Evolutionary conservation across 2,797 vertebrate genomes (phyloP), one percentile per base, ranked within the genome.

Genomic region (Morelia viridis): DNA sequence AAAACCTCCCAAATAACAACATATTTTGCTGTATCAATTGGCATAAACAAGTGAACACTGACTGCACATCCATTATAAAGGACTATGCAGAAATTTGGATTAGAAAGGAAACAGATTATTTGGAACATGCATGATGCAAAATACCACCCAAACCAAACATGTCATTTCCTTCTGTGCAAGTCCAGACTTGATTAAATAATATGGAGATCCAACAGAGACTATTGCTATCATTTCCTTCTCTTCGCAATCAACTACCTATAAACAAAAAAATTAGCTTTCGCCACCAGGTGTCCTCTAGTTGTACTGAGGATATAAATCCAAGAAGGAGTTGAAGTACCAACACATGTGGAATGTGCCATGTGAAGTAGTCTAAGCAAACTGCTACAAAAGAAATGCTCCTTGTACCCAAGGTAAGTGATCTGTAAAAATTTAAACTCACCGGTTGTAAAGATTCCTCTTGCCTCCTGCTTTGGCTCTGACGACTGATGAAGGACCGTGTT

Each of bases 401-500:
- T n/a, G 88, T 80, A 7, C n/a, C 71, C 0, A 87, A 92, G 5
- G 13, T 58, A 41, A 13, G 22, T 26, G 57, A 83, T n/a, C 58
- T 41, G 6, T 86, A 53, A 62, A 50, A 15, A 56, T 31, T 93
- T 89, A 50, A 71, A 97, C 98, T 98, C 95, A 99, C 99, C 96
- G 98, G 97, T 96, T 98, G 98, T 95, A 98, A 96, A 93, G 98
- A 95, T 94, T 98, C 98, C 7, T 99, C 98, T 93, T 98, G 98
- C 95, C 98, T 97, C 91, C 98, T 98, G 96, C 98, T 98, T 97
- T 98, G 98, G 97, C 98, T 98, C 92, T 98, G 98, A 65, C 98
- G 97, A 93, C 98, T 98, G 95, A 99, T 98, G 96, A 99, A 99
- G 96, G 99, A 99, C 97, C 98, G 98, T 28, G 98, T 98, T 22